These are phyloP conservation scores for Aleiodes sp. DNA, from an alignment of 1,140 invertebrate genomes.

Conservation along the genomic window DNA sequence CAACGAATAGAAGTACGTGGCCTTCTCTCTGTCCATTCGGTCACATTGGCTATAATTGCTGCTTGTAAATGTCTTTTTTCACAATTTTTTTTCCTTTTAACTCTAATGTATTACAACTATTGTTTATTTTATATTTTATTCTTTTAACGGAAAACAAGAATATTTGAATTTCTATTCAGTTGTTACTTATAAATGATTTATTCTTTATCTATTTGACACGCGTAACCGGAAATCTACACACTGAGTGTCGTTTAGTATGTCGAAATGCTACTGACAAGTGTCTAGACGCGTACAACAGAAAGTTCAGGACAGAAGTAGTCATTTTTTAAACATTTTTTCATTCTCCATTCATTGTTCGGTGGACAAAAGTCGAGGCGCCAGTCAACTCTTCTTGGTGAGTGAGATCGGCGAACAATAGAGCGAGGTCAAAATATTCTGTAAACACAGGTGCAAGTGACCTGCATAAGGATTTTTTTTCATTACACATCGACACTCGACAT, in stretches of 20 bases:
- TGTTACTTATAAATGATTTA: slow-evolving; percentile 1
- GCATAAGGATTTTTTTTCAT: slow-evolving; percentile 15
- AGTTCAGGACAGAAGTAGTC: neutral
- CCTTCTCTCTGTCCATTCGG: slow-evolving; percentile 15
- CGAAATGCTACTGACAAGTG: slow-evolving; percentile 11
- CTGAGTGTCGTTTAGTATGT: neutral
- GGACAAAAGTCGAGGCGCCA: slow-evolving; percentile 9
- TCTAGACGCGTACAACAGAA: slow-evolving; percentile 1
- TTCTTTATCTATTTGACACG: neutral
- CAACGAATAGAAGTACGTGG: slow-evolving; percentile 32
- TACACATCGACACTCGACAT: neutral
- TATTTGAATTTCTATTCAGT: neutral
- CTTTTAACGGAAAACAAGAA: too few relatives aligned
- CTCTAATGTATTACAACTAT: slow-evolving; percentile 9
- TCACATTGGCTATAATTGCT: slow-evolving; percentile 31
- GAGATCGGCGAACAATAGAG: neutral
- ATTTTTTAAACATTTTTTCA: neutral
- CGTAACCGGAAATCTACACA: slow-evolving; percentile 17
- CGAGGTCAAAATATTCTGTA: slow-evolving; percentile 15
- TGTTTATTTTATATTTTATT: too few relatives aligned
- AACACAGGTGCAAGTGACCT: slow-evolving; percentile 28
- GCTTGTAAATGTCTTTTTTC: neutral
- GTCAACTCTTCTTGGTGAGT: neutral
- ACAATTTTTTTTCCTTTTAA: slow-evolving; percentile 4
- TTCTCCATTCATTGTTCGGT: neutral